Evolutionary conservation across 2,113 vertebrate species (phyloP), one percentile per base, ranked within the genome.

Genomic region (Pogona vitticeps): DNA sequence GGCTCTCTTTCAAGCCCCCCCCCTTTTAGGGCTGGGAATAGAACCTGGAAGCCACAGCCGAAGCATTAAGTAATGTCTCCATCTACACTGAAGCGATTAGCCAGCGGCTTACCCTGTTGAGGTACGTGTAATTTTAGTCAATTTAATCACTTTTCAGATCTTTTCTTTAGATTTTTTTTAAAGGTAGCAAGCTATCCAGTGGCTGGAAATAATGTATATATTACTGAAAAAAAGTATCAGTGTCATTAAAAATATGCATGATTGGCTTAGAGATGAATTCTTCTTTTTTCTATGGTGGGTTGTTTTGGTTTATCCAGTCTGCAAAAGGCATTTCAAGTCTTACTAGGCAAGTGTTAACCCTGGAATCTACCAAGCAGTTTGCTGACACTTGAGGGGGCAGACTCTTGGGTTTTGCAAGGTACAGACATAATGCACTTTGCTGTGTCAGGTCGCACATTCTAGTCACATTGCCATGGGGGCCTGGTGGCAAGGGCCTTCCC

Each of bases 131-230:
- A 92, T 86, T 90, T 94, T 89, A 83, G 89, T 92, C 91, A 91
- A 84, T 3, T 61, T 80, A 88, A 92, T 91, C 82, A 83, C 84
- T 93, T 93, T 91, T 93, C 90, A 93, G 88, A 88, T 91, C 91
- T 88, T 89, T 91, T 93, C 94, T 89, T 90, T 82, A 88, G 91
- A n/a, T n/a, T n/a, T n/a, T n/a, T n/a, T n/a, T n/a, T n/a, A n/a
- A 67, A 81, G 82, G 81, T 93, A 92, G 92, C 89, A 92, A 96
- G 96, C 97, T 97, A 97, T 94, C 96, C 96, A 96, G 96, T 96
- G 96, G 96, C 97, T 91, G 76, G 75, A 90, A 92, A 92, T 91
- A 91, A 96, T 82, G 70, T 75, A 76, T 94, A 94, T 95, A 95
- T 95, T 96, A 95, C 91, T 90, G 93, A 86, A 91, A 90, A 88